These are phyloP conservation scores for Australoheros facetus DNA, from an alignment of 2,797 vertebrate species.

Conservation along the genomic window DNA sequence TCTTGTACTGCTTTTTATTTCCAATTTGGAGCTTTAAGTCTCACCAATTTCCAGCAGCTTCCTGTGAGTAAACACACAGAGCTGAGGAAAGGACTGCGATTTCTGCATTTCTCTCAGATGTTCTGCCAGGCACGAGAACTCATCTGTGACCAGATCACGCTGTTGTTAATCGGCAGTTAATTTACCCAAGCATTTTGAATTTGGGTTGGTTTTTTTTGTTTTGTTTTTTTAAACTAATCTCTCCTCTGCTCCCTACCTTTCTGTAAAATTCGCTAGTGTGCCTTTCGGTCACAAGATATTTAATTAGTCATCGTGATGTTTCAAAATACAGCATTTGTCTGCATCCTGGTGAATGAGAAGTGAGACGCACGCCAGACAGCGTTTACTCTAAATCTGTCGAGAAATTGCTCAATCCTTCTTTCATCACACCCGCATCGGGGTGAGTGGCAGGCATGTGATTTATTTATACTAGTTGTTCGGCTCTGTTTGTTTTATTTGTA, in stretches of 20 bases:
- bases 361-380: slow-evolving; percentile 31
- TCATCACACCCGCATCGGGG: slow-evolving; percentile 18
- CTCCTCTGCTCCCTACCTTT: neutral
- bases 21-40: neutral
- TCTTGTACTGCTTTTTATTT: neutral
- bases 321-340: slow-evolving; percentile 23
- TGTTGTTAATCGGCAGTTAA: neutral
- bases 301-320: slow-evolving; percentile 20
- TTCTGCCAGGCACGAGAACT: slow-evolving; percentile 13
- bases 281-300: slow-evolving; percentile 53
- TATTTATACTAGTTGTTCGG: slow-evolving; percentile 18
- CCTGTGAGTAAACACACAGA: slow-evolving; percentile 31
- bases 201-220: no score
- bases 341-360: slow-evolving; percentile 43
- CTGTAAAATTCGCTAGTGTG: neutral
- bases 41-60: neutral
- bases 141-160: slow-evolving; percentile 15
- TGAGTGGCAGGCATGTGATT: neutral
- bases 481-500: slow-evolving; percentile 46
- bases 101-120: slow-evolving; percentile 1
- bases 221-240: neutral
- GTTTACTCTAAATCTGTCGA: slow-evolving; percentile 14
- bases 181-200: neutral
- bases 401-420: slow-evolving; percentile 43
- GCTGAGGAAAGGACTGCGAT: slow-evolving; percentile 5